A percentile compares a stretch with the other conserved stretches of the same genome.
phyloP scores from a whole-genome alignment of 2,888 invertebrate genomes.

The Pseudolycoriella hygida region DNA sequence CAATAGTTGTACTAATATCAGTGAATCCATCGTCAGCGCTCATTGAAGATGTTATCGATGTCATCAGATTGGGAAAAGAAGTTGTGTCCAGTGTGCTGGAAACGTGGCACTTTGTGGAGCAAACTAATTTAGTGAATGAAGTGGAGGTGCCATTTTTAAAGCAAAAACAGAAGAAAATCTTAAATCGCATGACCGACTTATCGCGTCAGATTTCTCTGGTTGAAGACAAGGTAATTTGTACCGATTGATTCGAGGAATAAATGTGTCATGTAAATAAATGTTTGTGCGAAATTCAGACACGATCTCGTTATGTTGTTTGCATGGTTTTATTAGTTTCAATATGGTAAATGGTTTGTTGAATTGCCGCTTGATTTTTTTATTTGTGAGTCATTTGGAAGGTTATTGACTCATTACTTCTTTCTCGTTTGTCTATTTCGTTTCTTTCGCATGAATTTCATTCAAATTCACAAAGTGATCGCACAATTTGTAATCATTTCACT shows the following conservation, averaged over 20 bases:
- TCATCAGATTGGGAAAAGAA: conserved; percentile 39
- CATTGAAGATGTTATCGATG: conserved; percentile 40
- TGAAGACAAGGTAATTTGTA: conserved; percentile 23
- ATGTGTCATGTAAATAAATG: too few relatives aligned
- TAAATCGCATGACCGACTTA: conserved; percentile 31
- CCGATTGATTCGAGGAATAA: too few relatives aligned
- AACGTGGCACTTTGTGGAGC: conserved; percentile 45
- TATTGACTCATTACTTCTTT: neutral
- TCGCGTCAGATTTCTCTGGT: conserved; percentile 26
- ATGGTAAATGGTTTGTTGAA: too few relatives aligned
- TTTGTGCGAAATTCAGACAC: too few relatives aligned
- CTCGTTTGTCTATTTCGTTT: neutral
- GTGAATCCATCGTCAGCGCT: conserved; percentile 20
- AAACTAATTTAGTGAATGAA: conserved; percentile 33
- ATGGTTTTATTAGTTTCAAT: too few relatives aligned
- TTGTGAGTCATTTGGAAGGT: too few relatives aligned
- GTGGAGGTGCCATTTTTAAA: conserved; percentile 41
- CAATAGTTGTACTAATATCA: too few relatives aligned
- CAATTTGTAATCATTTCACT: too few relatives aligned
- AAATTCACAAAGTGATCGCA: too few relatives aligned
- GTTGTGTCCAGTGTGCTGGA: conserved; percentile 39
- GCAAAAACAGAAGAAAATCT: conserved; percentile 40
- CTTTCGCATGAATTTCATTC: neutral
- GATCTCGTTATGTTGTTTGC: too few relatives aligned
- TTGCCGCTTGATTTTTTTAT: too few relatives aligned